These are phyloP conservation scores for Zaprionus africanus DNA, from an alignment of 1,140 invertebrate species.

Conservation along the genomic window DNA sequence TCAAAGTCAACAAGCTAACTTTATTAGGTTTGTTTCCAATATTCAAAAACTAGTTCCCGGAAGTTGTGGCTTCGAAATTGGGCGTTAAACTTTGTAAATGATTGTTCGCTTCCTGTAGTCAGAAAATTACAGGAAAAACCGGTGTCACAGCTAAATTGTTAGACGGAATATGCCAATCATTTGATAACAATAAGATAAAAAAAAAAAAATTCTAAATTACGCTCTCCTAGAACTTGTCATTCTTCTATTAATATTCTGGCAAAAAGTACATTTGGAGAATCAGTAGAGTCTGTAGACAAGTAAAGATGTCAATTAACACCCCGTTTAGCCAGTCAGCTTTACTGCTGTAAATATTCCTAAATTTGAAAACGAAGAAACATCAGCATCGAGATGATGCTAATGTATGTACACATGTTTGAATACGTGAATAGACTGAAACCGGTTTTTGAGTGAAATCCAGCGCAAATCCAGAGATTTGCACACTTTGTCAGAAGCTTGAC, in stretches of 20 bases:
- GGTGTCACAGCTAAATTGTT: background rate
- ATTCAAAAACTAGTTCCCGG: background rate
- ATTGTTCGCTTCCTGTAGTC: background rate
- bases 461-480: conserved; percentile 23
- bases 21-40: background rate
- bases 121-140: conserved; percentile 34
- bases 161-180: conserved; percentile 19
- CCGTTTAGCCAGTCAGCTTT: background rate
- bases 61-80: background rate
- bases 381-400: background rate
- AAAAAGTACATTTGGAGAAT: conserved; percentile 1
- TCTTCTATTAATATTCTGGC: background rate
- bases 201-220: background rate
- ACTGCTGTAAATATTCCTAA: conserved; percentile 4
- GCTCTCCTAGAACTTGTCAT: background rate
- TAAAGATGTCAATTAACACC: conserved; percentile 1
- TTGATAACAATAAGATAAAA: conserved; percentile 1
- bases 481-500: conserved; percentile 15
- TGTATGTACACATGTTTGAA: background rate
- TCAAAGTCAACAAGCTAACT: too few species aligned
- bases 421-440: conserved; percentile 15
- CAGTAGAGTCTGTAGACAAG: background rate
- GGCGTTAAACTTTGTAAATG: background rate
- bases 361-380: background rate
- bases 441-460: conserved; percentile 42